Evolutionary conservation across 2,888 invertebrate species (phyloP), one percentile per base, ranked within the genome.

Genomic region (Flexamia atlantica): DNA sequence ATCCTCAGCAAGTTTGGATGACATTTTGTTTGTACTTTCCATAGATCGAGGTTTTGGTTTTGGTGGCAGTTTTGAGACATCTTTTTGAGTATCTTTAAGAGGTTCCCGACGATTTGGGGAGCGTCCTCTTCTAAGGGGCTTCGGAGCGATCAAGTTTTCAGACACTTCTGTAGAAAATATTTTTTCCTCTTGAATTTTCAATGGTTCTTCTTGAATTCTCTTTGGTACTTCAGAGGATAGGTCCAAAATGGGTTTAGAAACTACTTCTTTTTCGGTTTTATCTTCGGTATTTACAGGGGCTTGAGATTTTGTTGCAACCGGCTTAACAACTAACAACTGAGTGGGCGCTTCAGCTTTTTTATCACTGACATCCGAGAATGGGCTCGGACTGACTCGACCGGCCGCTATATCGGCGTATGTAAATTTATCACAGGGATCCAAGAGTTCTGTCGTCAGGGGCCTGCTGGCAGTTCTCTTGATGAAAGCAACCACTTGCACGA

Each of bases 361-460:
- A 14, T 81, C 60, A 5, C 28, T 40, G 46, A 60, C 36, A n/a
- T 82, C 84, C 17, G 76, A 82, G 76, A 85, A 68, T 57, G 90
- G 90, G 85, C 88, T 89, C 25, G 91, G 91, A 87, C 90, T 91
- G 83, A 90, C 91, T 88, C 91, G 89, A 87, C 95, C 94, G 89
- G 95, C 93, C 88, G 95, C 92, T 89, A 95, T 95, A 89, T 94
- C 95, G 87, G 95, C 94, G 91, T 94, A 95, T 20, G 91, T 90
- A 82, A 88, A 30, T 42, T 82, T 81, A 83, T 85, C 85, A 60
- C 46, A 30, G n/a, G 74, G 76, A 76, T 84, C 84, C 76, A 84
- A 82, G 9, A 76, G 64, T 68, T 40, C 84, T 25, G 46, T 68
- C 50, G 40, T 72, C 9, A 57, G 36, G 42, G 76, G 46, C 32